These are phyloP conservation scores for Drosophila aff. DNA, from an alignment of 1,140 invertebrate species.

Conservation along the genomic window DNA sequence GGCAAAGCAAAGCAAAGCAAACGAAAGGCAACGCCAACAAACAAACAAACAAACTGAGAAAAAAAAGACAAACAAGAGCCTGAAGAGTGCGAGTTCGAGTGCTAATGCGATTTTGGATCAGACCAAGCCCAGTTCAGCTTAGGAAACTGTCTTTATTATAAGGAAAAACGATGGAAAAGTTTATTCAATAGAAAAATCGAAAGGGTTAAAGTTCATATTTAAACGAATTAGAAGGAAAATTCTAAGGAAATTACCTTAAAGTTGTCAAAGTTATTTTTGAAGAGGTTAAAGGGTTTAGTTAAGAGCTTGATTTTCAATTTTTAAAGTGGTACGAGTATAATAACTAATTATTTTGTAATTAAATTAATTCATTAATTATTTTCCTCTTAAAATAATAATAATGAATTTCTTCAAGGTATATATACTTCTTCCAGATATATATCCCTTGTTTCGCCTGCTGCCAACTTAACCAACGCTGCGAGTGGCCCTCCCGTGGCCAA, in stretches of 20 bases:
- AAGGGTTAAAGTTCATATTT: not conserved
- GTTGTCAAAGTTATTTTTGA: not conserved
- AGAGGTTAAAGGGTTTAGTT: too few relatives aligned
- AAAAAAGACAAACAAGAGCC: conserved; percentile 27
- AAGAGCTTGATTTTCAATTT: too few relatives aligned
- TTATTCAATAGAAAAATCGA: not conserved
- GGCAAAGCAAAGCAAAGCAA: conserved; percentile 22
- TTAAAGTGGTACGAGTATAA: too few relatives aligned
- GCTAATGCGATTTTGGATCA: conserved; percentile 5
- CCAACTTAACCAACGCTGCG: not conserved
- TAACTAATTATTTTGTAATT: too few relatives aligned
- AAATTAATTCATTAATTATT: not conserved
- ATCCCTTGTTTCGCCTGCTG: not conserved
- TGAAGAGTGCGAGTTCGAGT: conserved; percentile 3
- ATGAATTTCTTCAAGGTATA: not conserved
- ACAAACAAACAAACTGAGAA: conserved; percentile 3
- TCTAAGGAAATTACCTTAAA: not conserved
- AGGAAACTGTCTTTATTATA: not conserved
- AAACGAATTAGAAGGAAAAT: not conserved
- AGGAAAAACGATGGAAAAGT: not conserved
- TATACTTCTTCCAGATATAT: not conserved
- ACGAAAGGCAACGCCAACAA: conserved; percentile 21
- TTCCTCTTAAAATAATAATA: not conserved
- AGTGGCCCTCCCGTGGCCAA: conserved; percentile 28
- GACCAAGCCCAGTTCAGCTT: conserved; percentile 10